Base-by-base conservation (phyloP, 1,140 invertebrate genomes). In the Drosophila truncata region DNA sequence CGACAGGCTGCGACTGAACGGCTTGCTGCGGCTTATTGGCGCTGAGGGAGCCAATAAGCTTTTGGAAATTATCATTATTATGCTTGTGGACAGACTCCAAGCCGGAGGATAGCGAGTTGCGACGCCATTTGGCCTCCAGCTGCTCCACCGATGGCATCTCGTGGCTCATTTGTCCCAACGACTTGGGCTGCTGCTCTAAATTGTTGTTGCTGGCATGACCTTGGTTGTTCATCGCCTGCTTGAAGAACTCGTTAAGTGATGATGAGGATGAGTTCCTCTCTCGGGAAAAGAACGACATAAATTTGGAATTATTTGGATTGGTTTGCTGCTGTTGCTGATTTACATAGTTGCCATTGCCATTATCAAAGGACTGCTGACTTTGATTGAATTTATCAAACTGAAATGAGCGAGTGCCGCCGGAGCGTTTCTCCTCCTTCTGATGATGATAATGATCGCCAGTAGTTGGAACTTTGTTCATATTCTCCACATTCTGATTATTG, bases 51-150 rank as follows among this genome's bases (percentile, higher is more conserved):
- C 87, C 87, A 79, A 92, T 83, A 6, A 92, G 52, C 49, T 92
- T 92, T 66, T 91, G 85, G 47, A 92, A 92, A 66, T 60, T 91
- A 31, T 92, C 91, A 0, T 82, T 37, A 25, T 82, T 37, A 25
- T 82, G 80, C 20, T 80, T 86, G 16, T 55, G 44, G 42, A 39
- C 58, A 35, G 65, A 13, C 46, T 54, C 49, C 9, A 18, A 66
- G 35, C 50, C 49, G n/a, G 52, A 29, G 14, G 57, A 62, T 0
- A 92, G 57, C 3, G 91, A 92, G 57, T 88, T 92, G 11, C 85
- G 85, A 46, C 91, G 88, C 91, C 91, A 92, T 72, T 92, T 92
- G 52, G 91, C 91, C 74, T 92, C 91, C 23, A 92, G 55, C 50
- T 92, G 84, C 1, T 92, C 91, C 6, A 92, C 91, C 8, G 82